Evolutionary conservation across 2,113 vertebrate species (phyloP).

Genomic region (Hepsetus odoe): DNA sequence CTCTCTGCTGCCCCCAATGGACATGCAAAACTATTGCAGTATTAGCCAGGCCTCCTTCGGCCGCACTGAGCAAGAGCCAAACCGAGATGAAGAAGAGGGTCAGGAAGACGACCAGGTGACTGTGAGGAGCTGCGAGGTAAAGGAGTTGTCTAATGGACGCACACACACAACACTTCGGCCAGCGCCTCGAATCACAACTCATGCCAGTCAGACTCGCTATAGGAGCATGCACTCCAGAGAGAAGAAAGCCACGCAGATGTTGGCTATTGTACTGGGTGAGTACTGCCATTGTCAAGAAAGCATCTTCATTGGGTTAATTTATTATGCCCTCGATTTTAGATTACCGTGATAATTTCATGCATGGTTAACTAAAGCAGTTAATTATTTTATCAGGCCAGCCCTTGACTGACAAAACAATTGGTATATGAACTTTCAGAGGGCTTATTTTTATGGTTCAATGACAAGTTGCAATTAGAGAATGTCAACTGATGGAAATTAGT

Average conservation of each 20-base stretch:
- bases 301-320: background rate
- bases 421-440: background rate
- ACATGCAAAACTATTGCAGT: conserved; percentile 83
- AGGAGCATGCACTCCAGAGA: conserved; percentile 85
- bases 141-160: conserved; percentile 81
- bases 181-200: conserved; percentile 58
- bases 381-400: background rate
- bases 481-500: background rate
- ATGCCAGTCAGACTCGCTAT: conserved; percentile 67
- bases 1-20: conserved; percentile 72
- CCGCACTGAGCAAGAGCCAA: conserved; percentile 68
- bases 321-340: background rate
- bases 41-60: conserved; percentile 85
- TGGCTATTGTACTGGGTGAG: conserved; percentile 93
- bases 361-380: background rate
- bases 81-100: conserved; percentile 54
- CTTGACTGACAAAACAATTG: background rate
- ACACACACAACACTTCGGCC: conserved; percentile 79
- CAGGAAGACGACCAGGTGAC: conserved; percentile 48
- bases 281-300: conserved; percentile 29
- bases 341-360: background rate
- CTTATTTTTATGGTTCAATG: conserved; percentile 21
- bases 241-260: conserved; percentile 95
- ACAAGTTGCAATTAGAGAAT: conserved; percentile 4
- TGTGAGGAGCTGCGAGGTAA: conserved; percentile 79